Base-by-base conservation (phyloP, 2,797 vertebrate species). In the Bucorvus abyssinicus region DNA sequence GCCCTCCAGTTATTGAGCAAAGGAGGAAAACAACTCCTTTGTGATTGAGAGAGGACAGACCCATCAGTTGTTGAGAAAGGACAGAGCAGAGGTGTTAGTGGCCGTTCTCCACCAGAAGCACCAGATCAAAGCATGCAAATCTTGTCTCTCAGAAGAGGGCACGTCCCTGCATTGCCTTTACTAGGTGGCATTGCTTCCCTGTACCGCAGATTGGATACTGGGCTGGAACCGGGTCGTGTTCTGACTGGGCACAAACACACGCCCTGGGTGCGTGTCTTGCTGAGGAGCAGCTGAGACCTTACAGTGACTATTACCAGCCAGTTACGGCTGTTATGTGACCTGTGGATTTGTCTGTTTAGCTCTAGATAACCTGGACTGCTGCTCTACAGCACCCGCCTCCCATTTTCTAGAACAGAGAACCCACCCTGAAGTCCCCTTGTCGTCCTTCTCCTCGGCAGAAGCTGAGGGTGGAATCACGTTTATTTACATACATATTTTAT, bases 71-170 rank as follows among this genome's bases (percentile, higher is more conserved):
- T 3, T 34, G 84, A 89, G 78, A 67, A 63, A 75, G 78, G 69
- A 60, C 30, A 95, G 74, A 94, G 84, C 26, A 34, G 38, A 91
- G 77, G 63, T 42, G 34, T 56, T 20, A 90, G 52, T 6, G 40
- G 49, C 79, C 34, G 2, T 14, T 65, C 36, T 44, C 85, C 83
- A 49, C 9, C 9, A 75, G 49, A 84, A 84, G 36, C 74, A 50
- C 68, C 94, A 34, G 71, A 96, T 89, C 79, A 78, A 15, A 77
- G 44, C 97, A 96, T 96, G 97, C 95, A 97, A 77, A 97, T 96
- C 20, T 86, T 32, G 18, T 32, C 65, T 61, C 85, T 93, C 73
- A 45, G 14, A 69, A 61, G 0, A 69, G 32, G 67, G 21, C 34
- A 12, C 22, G 77, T 53, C 89, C 80, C 84, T 34, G 70, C 94